These are phyloP conservation scores for Teinopalpus imperialis DNA, from an alignment of 2,888 invertebrate species.

Conservation along the genomic window DNA sequence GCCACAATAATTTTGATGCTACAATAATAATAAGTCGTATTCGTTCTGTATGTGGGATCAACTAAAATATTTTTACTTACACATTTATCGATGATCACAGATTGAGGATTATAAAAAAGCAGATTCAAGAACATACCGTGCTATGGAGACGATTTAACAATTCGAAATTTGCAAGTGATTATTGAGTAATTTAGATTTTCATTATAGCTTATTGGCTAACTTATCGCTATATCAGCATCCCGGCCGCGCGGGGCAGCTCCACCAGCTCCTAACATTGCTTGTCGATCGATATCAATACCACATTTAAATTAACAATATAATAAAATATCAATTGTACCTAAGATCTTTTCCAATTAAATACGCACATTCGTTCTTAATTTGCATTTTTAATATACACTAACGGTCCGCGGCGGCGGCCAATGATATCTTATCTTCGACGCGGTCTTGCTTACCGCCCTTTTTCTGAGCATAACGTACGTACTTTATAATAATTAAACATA, in stretches of 20 bases:
- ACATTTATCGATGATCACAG: constrained; percentile 80
- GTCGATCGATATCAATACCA: constrained; percentile 77
- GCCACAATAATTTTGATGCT: constrained; percentile 64
- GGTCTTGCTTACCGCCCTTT: constrained; percentile 45
- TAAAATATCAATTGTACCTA: constrained; percentile 82
- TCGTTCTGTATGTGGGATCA: constrained; percentile 59
- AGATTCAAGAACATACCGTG: constrained; percentile 78
- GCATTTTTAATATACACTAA: constrained; percentile 65
- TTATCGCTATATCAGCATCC: constrained; percentile 76
- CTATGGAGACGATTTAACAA: constrained; percentile 77
- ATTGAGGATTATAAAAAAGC: constrained; percentile 80
- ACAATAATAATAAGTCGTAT: constrained; percentile 49
- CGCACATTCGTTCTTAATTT: constrained; percentile 67
- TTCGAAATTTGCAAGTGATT: constrained; percentile 78
- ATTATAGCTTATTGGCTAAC: constrained; percentile 77
- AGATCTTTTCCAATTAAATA: constrained; percentile 78
- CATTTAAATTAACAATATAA: constrained; percentile 80
- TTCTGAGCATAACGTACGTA: constrained; percentile 57
- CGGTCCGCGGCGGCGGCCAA: constrained; percentile 43
- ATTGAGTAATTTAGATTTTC: constrained; percentile 78
- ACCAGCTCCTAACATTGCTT: constrained; percentile 74
- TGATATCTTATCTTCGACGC: constrained; percentile 46
- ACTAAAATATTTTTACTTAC: constrained; percentile 74
- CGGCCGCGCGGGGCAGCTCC: constrained; percentile 61
- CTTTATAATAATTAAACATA: constrained; percentile 66